phyloP scores from a whole-genome alignment of 2,888 invertebrate species.

The Polydesmus complanatus region DNA sequence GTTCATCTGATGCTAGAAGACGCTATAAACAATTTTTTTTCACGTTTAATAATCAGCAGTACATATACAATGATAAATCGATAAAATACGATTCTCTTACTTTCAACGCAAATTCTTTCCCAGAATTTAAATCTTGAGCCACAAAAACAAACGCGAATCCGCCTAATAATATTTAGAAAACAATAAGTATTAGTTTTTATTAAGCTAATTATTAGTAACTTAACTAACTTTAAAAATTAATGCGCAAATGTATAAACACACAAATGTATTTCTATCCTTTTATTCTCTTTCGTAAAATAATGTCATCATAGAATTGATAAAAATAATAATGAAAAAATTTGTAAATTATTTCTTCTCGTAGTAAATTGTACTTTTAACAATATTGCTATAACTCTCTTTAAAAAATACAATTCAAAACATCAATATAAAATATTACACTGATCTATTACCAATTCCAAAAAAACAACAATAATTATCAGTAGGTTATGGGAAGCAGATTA shows the following conservation, averaged over 20 bases:
- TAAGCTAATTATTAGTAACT: not conserved
- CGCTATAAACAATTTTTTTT: conserved; percentile 18
- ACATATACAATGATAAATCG: not conserved
- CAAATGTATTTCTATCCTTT: not conserved
- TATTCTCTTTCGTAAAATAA: not conserved
- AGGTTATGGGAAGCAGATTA: no score
- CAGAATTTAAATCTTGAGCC: conserved; percentile 71
- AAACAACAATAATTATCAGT: no score
- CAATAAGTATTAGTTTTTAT: not conserved
- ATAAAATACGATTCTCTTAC: conserved; percentile 32
- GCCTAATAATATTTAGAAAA: conserved; percentile 57
- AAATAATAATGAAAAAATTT: no score
- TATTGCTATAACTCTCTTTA: no score
- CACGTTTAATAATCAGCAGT: not conserved
- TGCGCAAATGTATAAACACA: not conserved
- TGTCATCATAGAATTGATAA: no score
- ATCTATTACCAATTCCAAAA: no score
- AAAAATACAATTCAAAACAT: no score
- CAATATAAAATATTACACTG: no score
- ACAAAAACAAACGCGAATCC: conserved; percentile 93
- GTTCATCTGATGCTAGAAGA: conserved; percentile 23
- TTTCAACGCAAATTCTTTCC: conserved; percentile 86
- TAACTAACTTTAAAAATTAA: not conserved
- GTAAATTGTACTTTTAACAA: no score
- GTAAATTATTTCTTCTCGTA: no score